phyloP scores from a whole-genome alignment of 2,797 vertebrate genomes.

The Heliangelus exortis region DNA sequence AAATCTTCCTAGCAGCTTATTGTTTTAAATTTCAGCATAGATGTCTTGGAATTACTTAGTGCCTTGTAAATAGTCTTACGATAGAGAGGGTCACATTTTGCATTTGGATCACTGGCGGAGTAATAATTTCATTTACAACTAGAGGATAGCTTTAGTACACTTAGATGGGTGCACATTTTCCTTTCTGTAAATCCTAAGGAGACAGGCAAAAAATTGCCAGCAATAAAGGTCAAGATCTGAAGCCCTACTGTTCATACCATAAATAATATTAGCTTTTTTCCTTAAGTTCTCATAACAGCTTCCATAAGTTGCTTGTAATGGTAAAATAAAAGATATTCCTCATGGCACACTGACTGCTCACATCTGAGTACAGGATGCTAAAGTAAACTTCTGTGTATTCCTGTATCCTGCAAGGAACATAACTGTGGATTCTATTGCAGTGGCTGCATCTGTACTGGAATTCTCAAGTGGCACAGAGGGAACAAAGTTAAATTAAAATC shows the following conservation, averaged over 20 bases:
- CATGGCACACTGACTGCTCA: too few species aligned
- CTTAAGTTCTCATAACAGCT: not conserved
- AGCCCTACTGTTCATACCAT: not conserved
- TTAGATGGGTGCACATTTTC: not conserved
- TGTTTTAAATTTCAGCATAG: not conserved
- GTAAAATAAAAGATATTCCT: not conserved
- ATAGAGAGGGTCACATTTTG: not conserved
- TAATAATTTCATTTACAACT: not conserved
- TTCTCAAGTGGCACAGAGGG: not conserved
- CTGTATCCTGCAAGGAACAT: not conserved
- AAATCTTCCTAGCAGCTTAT: not conserved
- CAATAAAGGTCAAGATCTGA: not conserved
- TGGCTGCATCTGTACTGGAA: not conserved
- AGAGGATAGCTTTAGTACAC: not conserved
- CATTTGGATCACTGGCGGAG: not conserved
- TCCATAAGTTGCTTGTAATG: not conserved
- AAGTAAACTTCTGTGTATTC: not conserved
- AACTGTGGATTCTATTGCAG: not conserved
- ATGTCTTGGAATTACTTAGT: conserved; percentile 28
- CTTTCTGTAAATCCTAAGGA: not conserved
- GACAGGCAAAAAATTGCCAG: not conserved
- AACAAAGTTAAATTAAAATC: not conserved
- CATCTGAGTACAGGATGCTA: not conserved
- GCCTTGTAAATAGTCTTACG: not conserved
- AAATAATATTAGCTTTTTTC: not conserved